These are phyloP conservation scores for Ischnus inquisitorius DNA, from an alignment of 2,888 invertebrate genomes.

Conservation along the genomic window DNA sequence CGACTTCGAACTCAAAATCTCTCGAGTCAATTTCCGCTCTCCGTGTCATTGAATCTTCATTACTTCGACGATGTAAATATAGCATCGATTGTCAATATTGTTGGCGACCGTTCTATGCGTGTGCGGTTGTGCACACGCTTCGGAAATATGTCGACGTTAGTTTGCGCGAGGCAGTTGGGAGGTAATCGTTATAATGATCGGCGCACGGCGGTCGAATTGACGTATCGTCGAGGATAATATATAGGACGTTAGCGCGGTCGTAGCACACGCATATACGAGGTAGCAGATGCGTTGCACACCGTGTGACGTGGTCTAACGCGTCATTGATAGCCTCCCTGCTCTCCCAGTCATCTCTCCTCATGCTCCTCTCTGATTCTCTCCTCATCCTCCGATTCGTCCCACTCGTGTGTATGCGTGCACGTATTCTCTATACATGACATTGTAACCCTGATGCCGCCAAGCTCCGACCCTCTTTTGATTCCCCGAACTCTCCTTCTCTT, in stretches of 20 bases:
- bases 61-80: constrained; percentile 21
- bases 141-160: constrained; percentile 50
- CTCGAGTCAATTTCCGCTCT: constrained; percentile 19
- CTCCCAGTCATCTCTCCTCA: constrained; percentile 46
- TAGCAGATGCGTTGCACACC: constrained; percentile 81
- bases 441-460: constrained; percentile 46
- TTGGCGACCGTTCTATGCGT: not conserved
- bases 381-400: constrained; percentile 57
- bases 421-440: constrained; percentile 35
- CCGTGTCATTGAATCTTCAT: constrained; percentile 43
- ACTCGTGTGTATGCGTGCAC: constrained; percentile 43
- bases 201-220: constrained; percentile 79
- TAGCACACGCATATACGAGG: constrained; percentile 70
- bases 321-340: constrained; percentile 79
- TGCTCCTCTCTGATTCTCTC: constrained; percentile 56
- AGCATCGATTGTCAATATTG: not conserved
- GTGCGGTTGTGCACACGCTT: not conserved
- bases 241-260: constrained; percentile 73
- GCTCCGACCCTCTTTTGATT: constrained; percentile 67
- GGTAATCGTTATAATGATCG: constrained; percentile 82
- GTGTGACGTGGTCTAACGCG: constrained; percentile 79
- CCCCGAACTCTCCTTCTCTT: constrained; percentile 47
- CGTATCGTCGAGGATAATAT: constrained; percentile 82
- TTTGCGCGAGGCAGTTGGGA: constrained; percentile 45
- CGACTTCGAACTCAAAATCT: constrained; percentile 6